These are phyloP conservation scores for Heliconius hermathena DNA, from an alignment of 1,140 invertebrate genomes.

Conservation along the genomic window DNA sequence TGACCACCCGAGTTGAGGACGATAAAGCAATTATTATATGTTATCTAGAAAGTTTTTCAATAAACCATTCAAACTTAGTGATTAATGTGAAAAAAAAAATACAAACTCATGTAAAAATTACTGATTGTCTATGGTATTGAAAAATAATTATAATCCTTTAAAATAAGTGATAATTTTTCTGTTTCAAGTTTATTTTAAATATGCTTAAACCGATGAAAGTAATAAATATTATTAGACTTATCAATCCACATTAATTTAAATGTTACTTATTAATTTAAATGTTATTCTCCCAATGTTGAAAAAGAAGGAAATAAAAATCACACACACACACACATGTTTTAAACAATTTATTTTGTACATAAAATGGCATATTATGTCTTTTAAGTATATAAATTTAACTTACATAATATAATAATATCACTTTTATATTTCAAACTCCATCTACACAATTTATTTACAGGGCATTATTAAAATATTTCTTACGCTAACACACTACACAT, in stretches of 20 bases:
- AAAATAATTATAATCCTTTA: neutral
- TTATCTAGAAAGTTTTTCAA: neutral
- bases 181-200: too few relatives aligned
- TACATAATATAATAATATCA: slow-evolving; percentile 43
- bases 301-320: slow-evolving; percentile 17
- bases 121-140: neutral
- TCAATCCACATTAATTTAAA: too few relatives aligned
- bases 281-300: too few relatives aligned
- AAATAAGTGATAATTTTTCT: neutral
- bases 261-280: too few relatives aligned
- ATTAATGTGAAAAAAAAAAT: too few relatives aligned
- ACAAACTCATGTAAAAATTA: too few relatives aligned
- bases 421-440: slow-evolving; percentile 21
- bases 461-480: neutral
- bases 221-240: too few relatives aligned
- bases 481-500: neutral
- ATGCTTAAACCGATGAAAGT: too few relatives aligned
- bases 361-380: slow-evolving; percentile 61
- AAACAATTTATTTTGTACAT: slow-evolving; percentile 51
- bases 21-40: slow-evolving; percentile 18
- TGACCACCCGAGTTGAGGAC: slow-evolving; percentile 47
- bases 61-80: too few relatives aligned
- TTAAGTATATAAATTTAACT: slow-evolving; percentile 56
- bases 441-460: neutral
- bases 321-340: slow-evolving; percentile 9